Evolutionary conservation across 2,113 vertebrate species (phyloP).

Genomic region (Eulacestoma nigropectus): DNA sequence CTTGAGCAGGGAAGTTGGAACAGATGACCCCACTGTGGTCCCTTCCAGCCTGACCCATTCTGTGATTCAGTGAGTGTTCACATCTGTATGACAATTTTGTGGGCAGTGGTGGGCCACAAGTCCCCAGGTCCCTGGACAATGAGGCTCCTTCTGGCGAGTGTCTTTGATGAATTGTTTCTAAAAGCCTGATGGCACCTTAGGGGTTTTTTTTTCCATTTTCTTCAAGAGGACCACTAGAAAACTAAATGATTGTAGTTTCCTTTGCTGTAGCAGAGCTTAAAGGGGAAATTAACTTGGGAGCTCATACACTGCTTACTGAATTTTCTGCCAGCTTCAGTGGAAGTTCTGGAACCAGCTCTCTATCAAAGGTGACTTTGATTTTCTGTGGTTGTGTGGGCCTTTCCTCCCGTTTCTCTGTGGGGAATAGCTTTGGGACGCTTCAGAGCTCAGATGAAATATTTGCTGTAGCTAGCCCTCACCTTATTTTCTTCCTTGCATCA

Average conservation of each 20-base stretch:
- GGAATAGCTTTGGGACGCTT: neutral
- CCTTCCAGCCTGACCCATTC: neutral
- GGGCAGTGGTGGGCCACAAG: neutral
- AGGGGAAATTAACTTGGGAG: neutral
- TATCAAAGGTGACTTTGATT: conserved; percentile 1
- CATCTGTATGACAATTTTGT: fast-evolving
- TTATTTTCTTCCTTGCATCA: neutral
- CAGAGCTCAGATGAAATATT: neutral
- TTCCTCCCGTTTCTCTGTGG: neutral
- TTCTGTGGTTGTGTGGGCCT: neutral
- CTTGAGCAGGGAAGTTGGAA: neutral
- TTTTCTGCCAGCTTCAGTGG: neutral
- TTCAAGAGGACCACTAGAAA: neutral
- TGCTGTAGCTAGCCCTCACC: neutral
- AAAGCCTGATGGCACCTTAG: neutral
- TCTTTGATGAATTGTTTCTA: neutral
- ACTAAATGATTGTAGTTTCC: neutral
- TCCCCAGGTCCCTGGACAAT: neutral
- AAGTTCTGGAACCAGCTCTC: neutral
- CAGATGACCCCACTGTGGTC: neutral
- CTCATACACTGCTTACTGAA: neutral
- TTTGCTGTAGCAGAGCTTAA: neutral
- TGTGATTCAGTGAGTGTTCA: neutral
- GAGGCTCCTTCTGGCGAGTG: neutral
- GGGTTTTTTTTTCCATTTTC: neutral